Evolutionary conservation across 2,113 vertebrate genomes (phyloP).

Genomic region (Cyprinodon tularosa): DNA sequence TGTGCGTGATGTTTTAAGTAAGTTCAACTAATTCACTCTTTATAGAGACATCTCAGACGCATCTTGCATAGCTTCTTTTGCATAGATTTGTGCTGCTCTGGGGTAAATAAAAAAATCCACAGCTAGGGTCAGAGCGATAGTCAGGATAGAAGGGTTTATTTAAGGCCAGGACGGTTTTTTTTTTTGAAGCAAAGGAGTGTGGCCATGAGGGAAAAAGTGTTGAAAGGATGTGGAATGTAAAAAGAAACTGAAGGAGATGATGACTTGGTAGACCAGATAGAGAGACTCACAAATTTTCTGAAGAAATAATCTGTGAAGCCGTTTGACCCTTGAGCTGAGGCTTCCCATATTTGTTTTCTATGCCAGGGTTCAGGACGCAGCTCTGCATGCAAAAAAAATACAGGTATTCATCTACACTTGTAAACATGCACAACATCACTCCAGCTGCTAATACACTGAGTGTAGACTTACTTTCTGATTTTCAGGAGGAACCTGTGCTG

Average conservation of each 20-base stretch:
- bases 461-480: slow-evolving; percentile 34
- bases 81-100: neutral
- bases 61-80: neutral
- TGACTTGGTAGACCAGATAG: slow-evolving; percentile 10
- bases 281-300: slow-evolving; percentile 27
- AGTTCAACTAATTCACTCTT: slow-evolving; percentile 22
- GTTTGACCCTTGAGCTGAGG: slow-evolving; percentile 53
- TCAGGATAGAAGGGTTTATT: slow-evolving; percentile 46
- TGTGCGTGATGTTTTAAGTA: slow-evolving; percentile 21
- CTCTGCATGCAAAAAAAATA: slow-evolving; percentile 40
- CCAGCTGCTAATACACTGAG: slow-evolving; percentile 15
- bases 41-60: neutral
- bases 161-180: slow-evolving; percentile 44
- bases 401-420: neutral
- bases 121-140: slow-evolving; percentile 58
- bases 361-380: slow-evolving; percentile 4
- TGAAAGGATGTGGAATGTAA: slow-evolving; percentile 10
- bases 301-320: slow-evolving; percentile 54
- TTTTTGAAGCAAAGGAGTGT: slow-evolving; percentile 62
- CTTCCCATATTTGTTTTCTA: slow-evolving; percentile 53
- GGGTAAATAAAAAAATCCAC: neutral
- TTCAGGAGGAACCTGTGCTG: slow-evolving; percentile 35
- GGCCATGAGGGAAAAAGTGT: slow-evolving; percentile 50
- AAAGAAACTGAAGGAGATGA: neutral
- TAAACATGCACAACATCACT: slow-evolving; percentile 20